These are phyloP conservation scores for Plutomurus gul DNA, from an alignment of 1,140 invertebrate species.

Conservation along the genomic window DNA sequence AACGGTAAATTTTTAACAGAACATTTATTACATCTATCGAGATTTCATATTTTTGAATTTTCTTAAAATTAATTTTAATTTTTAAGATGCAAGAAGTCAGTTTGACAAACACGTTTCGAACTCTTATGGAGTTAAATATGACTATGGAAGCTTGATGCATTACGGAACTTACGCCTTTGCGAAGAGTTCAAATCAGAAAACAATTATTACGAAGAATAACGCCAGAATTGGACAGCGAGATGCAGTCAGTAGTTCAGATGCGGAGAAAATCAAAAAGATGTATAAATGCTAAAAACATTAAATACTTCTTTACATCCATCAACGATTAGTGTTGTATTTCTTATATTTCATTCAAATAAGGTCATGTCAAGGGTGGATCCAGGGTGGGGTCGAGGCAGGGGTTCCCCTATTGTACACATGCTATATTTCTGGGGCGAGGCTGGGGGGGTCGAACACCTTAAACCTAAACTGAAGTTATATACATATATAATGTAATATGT, in stretches of 20 bases:
- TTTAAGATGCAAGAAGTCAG: not conserved
- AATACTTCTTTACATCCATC: too few species aligned
- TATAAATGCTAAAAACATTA: not conserved
- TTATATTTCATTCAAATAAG: too few species aligned
- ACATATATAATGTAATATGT: too few species aligned
- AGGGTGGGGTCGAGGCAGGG: too few species aligned
- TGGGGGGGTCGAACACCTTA: too few species aligned
- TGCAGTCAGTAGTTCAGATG: not conserved
- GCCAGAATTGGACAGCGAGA: not conserved
- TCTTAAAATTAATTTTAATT: not conserved
- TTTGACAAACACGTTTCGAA: not conserved
- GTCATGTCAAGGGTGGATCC: too few species aligned
- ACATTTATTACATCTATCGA: not conserved
- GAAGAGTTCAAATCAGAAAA: not conserved
- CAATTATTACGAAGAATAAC: not conserved
- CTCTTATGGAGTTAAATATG: not conserved
- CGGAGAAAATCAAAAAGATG: not conserved
- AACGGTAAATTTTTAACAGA: slow-evolving; percentile 57
- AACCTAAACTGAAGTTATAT: too few species aligned
- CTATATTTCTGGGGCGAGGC: too few species aligned
- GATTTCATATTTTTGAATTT: not conserved
- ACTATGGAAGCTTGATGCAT: not conserved
- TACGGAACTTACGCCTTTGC: not conserved
- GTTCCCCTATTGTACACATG: too few species aligned
- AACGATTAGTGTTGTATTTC: too few species aligned